Evolutionary conservation across 2,797 vertebrate genomes (phyloP), one percentile per base, ranked within the genome.

Genomic region (Huso huso): DNA sequence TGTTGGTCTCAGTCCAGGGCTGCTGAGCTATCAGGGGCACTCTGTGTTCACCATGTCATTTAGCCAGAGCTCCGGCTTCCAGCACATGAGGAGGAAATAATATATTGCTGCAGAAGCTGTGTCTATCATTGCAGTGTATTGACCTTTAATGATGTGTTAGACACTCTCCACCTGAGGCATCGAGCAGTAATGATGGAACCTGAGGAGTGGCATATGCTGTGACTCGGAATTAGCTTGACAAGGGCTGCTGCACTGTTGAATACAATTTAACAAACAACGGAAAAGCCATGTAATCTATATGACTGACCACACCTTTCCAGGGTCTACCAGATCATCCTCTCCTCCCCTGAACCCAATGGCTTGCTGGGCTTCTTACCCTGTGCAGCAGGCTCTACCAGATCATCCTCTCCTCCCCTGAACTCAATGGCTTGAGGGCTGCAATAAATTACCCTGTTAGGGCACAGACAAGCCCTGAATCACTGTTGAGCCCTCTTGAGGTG

Each of bases 71-170:
- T 66, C 70, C 51, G 50, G 77, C 80, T 75, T 81, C 75, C 68
- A 77, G 79, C 76, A 74, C 67, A 62, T 70, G 70, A 64, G 71
- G 72, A 79, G 78, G 73, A 80, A 78, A 75, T 74, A 75, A 77
- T 71, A 74, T 64, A 58, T 58, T 58, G 13, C 55, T n/a, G 13
- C 55, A 10, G 55, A 58, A 10, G 6, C 77, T 71, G 64, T 66
- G 68, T 70, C 75, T 73, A 74, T 83, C 75, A 74, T 80, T 79
- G 73, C 57, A 82, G 81, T 82, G 76, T 71, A 77, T 82, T 84
- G 84, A 84, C 83, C 82, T 85, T 75, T 78, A 74, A 70, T 62
- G 71, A 76, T 73, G 79, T 76, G 73, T 71, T 68, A 74, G 71
- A 73, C 48, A 18, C 59, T 67, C 69, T 73, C 68, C 65, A 78